These are phyloP conservation scores for Scaptomyza caliginosa DNA, from an alignment of 2,888 invertebrate genomes.

Conservation along the genomic window DNA sequence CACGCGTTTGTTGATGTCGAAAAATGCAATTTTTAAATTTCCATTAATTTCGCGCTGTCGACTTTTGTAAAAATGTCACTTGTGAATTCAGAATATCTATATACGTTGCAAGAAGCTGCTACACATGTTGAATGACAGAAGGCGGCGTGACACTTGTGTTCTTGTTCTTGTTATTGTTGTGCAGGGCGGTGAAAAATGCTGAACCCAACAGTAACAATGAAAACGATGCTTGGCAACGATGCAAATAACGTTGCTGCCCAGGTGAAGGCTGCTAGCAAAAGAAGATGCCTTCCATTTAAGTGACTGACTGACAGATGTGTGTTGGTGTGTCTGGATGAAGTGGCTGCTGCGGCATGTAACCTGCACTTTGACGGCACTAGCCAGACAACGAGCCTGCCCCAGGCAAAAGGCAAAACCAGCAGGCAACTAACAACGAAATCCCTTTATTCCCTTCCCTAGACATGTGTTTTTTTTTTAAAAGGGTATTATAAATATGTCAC, in stretches of 20 bases:
- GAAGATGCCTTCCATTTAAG: conserved; percentile 54
- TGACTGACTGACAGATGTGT: conserved; percentile 60
- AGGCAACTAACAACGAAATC: conserved; percentile 41
- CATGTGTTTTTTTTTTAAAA: not conserved
- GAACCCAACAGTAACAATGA: not conserved
- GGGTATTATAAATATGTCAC: not conserved
- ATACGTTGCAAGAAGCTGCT: conserved; percentile 30
- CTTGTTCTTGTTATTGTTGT: conserved; percentile 35
- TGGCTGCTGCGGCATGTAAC: conserved; percentile 25
- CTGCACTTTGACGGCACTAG: conserved; percentile 28
- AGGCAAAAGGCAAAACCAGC: conserved; percentile 31
- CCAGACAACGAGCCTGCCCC: conserved; percentile 45
- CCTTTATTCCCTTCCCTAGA: conserved; percentile 5
- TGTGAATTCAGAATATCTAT: conserved; percentile 44
- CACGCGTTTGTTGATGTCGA: conserved; percentile 53
- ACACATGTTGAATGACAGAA: conserved; percentile 1
- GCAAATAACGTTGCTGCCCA: conserved; percentile 52
- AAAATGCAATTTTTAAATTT: conserved; percentile 77
- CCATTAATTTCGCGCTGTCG: conserved; percentile 76
- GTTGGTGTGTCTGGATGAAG: conserved; percentile 7
- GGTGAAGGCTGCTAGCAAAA: conserved; percentile 16
- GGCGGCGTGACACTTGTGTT: conserved; percentile 22
- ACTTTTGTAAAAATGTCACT: conserved; percentile 73
- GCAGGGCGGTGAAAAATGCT: conserved; percentile 28
- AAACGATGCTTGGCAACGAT: conserved; percentile 51